A percentile compares a stretch with the other conserved stretches of the same genome.
Conservation (phyloP, 2,888 invertebrate genomes). For the Pachymerium ferrugineum region DNA sequence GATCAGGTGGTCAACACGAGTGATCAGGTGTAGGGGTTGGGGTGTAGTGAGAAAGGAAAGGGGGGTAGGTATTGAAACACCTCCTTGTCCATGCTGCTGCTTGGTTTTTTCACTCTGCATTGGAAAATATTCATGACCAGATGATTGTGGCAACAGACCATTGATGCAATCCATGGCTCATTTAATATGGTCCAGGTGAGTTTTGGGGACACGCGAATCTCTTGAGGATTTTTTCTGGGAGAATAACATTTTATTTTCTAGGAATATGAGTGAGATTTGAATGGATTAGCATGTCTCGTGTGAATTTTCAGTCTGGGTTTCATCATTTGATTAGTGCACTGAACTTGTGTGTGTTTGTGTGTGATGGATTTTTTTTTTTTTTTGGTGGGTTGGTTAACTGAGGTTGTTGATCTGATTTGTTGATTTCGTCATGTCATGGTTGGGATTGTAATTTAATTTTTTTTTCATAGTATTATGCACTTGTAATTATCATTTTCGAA, state of each 20-base stretch:
- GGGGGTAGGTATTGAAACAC: neutral
- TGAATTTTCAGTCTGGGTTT: neutral
- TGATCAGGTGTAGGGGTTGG: neutral
- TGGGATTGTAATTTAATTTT: neutral
- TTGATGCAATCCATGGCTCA: neutral
- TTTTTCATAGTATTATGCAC: no score
- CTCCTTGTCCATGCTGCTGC: no score
- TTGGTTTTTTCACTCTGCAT: no score
- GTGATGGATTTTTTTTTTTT: neutral
- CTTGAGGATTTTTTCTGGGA: neutral
- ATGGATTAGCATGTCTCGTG: neutral
- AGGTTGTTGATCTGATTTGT: conserved; percentile 3
- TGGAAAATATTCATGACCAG: no score
- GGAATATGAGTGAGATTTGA: neutral
- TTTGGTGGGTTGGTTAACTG: neutral
- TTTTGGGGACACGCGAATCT: neutral
- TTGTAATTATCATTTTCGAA: no score
- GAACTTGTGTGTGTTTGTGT: neutral
- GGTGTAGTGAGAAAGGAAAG: neutral
- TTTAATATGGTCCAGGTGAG: neutral
- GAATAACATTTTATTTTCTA: neutral
- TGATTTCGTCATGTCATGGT: neutral
- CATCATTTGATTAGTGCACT: neutral
- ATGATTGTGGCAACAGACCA: no score
- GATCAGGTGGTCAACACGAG: neutral